Base-by-base conservation (phyloP, 2,888 invertebrate species). In the Apotomis capreana region DNA sequence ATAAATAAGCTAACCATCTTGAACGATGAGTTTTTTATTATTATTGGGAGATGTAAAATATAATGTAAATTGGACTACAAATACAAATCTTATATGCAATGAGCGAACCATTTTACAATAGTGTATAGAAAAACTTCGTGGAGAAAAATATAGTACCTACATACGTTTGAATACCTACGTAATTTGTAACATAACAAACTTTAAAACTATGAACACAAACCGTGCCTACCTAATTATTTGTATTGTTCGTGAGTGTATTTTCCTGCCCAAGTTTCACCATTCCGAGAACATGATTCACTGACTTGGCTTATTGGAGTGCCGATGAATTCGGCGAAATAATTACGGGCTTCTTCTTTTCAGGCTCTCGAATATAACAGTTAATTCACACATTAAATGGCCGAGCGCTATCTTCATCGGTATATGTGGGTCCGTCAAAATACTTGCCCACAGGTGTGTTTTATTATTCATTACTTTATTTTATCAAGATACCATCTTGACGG, bases 401-500 rank as follows among this genome's bases (percentile, higher is more conserved):
- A 83, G 80, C 86, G 84, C 84, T 85, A 87, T 89, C 85, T 83
- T 84, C 83, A 82, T 75, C 83, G 85, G 87, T 85, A 90, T 86
- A 83, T 84, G 78, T 77, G 80, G 79, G 84, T 80, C 85, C 79
- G 83, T 84, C 81, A 83, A 83, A 83, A 68, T 62, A 67, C 65
- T 49, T 63, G 58, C 63, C 82, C 83, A 87, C 89, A 89, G 87
- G 85, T 87, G 89, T 86, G 86, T 87, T 88, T 84, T 83, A 87
- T 86, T 91, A 87, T 86, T 91, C 88, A 90, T 90, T 89, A 89
- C 86, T 89, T 90, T 89, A 87, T 87, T 88, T 84, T 85, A 84
- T 83, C 80, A 78, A 83, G 92, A 92, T 92, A 89, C 80, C 81
- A 92, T 92, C 92, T 91, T 90, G 90, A 91, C 85, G 87, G 88